These are phyloP conservation scores for Zaprionus obscuricornis DNA, from an alignment of 2,888 invertebrate genomes.

Conservation along the genomic window DNA sequence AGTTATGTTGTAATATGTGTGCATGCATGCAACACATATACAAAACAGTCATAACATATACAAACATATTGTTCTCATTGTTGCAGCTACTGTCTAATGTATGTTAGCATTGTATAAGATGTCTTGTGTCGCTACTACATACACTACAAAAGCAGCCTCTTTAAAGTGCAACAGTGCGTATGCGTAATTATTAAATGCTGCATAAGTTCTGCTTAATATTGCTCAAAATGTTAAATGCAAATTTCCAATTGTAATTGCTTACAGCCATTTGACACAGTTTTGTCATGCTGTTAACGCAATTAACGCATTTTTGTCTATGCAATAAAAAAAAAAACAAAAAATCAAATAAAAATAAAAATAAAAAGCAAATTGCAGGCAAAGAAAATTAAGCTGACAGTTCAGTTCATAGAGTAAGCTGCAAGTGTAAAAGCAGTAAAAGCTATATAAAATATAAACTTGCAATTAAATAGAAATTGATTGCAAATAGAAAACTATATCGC, in stretches of 20 bases:
- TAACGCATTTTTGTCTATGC: slow-evolving; percentile 27
- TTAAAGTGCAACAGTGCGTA: slow-evolving; percentile 68
- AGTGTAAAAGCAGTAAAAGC: no score
- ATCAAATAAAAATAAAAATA: no score
- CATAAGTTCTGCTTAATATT: slow-evolving; percentile 52
- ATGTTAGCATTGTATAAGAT: slow-evolving; percentile 31
- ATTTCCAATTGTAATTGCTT: slow-evolving; percentile 51
- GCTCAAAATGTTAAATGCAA: slow-evolving; percentile 37
- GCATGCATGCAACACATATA: slow-evolving; percentile 3
- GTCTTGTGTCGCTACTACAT: slow-evolving; percentile 37
- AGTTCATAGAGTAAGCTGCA: no score
- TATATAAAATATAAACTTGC: no score
- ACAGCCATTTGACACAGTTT: slow-evolving; percentile 47
- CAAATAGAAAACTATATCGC: no score
- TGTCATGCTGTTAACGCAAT: slow-evolving; percentile 35
- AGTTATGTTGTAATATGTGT: slow-evolving; percentile 28
- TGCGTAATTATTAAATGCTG: slow-evolving; percentile 75
- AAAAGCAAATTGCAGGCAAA: slow-evolving; percentile 20
- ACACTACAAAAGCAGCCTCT: slow-evolving; percentile 57
- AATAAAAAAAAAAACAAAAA: background rate
- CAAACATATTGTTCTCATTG: slow-evolving; percentile 6
- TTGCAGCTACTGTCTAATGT: slow-evolving; percentile 44
- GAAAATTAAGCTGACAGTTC: no score
- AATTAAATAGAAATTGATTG: no score
- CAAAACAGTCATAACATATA: background rate